Evolutionary conservation across 2,888 invertebrate genomes (phyloP).

Genomic region (Ichneumoninae sp.): DNA sequence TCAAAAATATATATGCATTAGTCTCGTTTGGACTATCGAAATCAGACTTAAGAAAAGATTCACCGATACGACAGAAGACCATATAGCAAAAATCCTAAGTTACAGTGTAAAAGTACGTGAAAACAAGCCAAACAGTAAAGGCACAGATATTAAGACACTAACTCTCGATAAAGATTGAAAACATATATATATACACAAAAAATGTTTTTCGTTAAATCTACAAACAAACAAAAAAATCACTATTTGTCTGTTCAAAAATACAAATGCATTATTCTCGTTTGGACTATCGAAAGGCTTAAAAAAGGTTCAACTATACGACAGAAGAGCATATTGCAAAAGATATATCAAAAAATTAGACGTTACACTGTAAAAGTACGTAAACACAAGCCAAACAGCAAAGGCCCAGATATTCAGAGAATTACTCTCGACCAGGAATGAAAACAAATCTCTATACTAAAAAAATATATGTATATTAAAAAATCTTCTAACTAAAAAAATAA

Average conservation of each 20-base stretch:
- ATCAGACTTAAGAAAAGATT: neutral
- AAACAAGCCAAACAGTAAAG: conserved; percentile 2
- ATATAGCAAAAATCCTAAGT: neutral
- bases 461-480: neutral
- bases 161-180: conserved; percentile 34
- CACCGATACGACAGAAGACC: neutral
- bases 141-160: conserved; percentile 33
- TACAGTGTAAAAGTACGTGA: neutral
- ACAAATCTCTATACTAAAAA: neutral
- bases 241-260: neutral
- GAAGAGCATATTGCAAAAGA: neutral
- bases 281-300: neutral
- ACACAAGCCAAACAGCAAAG: neutral
- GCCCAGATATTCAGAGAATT: conserved; percentile 33
- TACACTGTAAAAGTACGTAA: neutral
- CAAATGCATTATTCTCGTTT: conserved; percentile 7
- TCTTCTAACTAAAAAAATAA: neutral
- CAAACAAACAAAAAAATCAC: neutral
- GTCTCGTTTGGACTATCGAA: neutral
- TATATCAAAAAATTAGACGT: neutral
- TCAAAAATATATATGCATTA: conserved; percentile 1
- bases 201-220: neutral
- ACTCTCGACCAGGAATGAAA: conserved; percentile 33
- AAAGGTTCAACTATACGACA: neutral
- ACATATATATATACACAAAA: neutral